A percentile compares a stretch with the other conserved stretches of the same genome.
Evolutionary conservation across 2,113 vertebrate genomes (phyloP).

Genomic region (Xyrauchen texanus): DNA sequence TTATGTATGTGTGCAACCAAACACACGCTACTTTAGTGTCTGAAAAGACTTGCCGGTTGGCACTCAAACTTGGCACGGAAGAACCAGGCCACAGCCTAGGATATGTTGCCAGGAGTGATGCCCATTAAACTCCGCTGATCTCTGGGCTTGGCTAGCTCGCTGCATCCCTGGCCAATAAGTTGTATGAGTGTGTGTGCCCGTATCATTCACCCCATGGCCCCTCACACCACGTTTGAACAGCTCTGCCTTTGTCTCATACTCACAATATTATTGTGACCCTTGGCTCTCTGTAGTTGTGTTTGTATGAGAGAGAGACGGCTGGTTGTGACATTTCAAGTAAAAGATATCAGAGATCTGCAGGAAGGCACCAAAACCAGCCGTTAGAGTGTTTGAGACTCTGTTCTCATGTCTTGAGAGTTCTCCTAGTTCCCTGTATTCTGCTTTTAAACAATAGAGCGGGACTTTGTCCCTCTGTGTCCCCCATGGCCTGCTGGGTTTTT

Average conservation of each 20-base stretch:
- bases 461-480: constrained; percentile 24
- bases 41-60: constrained; percentile 30
- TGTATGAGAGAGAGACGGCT: constrained; percentile 31
- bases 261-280: constrained; percentile 69
- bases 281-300: constrained; percentile 51
- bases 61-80: constrained; percentile 37
- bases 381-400: constrained; percentile 33
- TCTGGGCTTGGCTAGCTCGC: not conserved
- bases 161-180: not conserved
- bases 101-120: constrained; percentile 16
- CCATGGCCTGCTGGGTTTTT: constrained; percentile 4
- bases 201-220: constrained; percentile 59
- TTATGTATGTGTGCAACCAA: not conserved
- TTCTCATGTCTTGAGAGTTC: constrained; percentile 41
- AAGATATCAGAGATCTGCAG: constrained; percentile 43
- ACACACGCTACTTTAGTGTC: constrained; percentile 12
- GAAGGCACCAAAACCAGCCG: constrained; percentile 37
- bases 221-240: constrained; percentile 31
- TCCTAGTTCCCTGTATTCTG: constrained; percentile 61
- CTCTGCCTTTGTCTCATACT: constrained; percentile 64
- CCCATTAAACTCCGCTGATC: constrained; percentile 33
- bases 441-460: constrained; percentile 55
- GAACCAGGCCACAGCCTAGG: constrained; percentile 6
- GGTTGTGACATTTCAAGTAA: constrained; percentile 6
- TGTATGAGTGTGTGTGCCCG: constrained; percentile 52